Percentiles rank a stretch among this genome's conserved stretches.
These are phyloP conservation scores for Euspilapteryx auroguttella DNA, from an alignment of 2,888 invertebrate species.

Conservation along the genomic window DNA sequence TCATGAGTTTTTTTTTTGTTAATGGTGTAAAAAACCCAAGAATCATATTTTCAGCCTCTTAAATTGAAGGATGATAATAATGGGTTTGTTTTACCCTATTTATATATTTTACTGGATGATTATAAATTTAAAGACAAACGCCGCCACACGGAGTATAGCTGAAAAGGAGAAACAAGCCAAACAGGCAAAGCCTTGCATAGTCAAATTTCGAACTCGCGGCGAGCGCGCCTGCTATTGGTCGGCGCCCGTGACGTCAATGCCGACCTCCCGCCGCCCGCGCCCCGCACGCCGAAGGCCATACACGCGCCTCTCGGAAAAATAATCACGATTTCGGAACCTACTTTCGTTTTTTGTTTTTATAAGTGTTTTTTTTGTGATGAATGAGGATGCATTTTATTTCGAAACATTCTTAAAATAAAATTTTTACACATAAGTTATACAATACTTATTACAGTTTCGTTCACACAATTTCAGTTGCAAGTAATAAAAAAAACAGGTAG, in stretches of 20 bases:
- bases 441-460: no score
- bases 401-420: no score
- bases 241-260: constrained; percentile 50
- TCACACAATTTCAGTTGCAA: no score
- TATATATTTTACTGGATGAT: no score
- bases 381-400: no score
- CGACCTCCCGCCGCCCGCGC: constrained; percentile 35
- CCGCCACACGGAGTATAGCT: not conserved
- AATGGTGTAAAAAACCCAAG: no score
- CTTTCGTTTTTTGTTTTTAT: constrained; percentile 12
- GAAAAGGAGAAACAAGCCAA: not conserved
- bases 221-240: constrained; percentile 35
- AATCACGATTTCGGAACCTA: constrained; percentile 44
- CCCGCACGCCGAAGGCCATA: constrained; percentile 31
- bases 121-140: not conserved
- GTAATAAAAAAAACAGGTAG: no score
- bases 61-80: no score
- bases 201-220: constrained; percentile 23
- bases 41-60: no score
- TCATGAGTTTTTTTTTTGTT: no score
- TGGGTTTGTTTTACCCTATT: no score
- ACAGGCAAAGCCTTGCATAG: constrained; percentile 9
- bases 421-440: no score
- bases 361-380: not conserved
- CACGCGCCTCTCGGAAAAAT: constrained; percentile 42